Evolutionary conservation across 2,888 invertebrate genomes (phyloP).

Genomic region (Lasioglossum lativentre): DNA sequence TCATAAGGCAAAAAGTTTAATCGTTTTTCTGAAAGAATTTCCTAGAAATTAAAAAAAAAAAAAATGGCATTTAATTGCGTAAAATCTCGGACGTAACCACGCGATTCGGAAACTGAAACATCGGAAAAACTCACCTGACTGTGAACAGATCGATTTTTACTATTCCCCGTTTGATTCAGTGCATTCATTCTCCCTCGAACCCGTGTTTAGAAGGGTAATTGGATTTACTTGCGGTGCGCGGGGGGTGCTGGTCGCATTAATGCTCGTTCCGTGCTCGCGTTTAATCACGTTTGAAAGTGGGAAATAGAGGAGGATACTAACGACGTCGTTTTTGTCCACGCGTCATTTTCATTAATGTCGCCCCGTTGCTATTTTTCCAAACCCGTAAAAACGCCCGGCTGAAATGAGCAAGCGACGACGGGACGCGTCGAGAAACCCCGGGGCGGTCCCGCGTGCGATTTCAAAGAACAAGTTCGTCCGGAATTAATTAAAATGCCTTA

Average conservation of each 20-base stretch:
- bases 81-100: neutral
- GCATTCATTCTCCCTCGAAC: neutral
- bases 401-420: constrained; percentile 17
- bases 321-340: constrained; percentile 36
- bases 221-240: neutral
- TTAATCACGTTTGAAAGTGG: constrained; percentile 46
- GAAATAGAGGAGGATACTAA: constrained; percentile 31
- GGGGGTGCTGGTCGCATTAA: constrained; percentile 12
- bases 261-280: constrained; percentile 34
- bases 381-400: constrained; percentile 17
- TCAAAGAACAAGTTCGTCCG: constrained; percentile 43
- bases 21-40: neutral
- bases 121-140: constrained; percentile 45
- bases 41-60: neutral
- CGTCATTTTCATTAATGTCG: constrained; percentile 47
- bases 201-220: constrained; percentile 26
- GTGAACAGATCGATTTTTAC: constrained; percentile 1
- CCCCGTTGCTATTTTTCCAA: neutral
- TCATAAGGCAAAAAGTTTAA: neutral
- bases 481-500: constrained; percentile 71
- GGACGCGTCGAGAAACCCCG: neutral
- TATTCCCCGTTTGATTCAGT: neutral
- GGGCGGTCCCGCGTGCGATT: neutral
- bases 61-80: neutral
- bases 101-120: neutral